Conservation (phyloP, 2,797 vertebrate genomes). For the Clarias fuscus region DNA sequence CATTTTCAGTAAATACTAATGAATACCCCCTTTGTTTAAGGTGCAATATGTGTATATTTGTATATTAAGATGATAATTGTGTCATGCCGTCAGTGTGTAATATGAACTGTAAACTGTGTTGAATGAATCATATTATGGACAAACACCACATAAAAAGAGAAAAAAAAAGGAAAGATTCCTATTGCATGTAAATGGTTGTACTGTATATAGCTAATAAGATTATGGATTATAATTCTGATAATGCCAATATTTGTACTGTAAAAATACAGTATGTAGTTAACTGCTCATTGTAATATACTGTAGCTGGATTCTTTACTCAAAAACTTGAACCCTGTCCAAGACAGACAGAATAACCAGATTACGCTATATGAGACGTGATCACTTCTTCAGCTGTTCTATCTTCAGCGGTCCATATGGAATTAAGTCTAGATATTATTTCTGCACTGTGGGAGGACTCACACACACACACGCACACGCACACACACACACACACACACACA, state of each 20-base stretch:
- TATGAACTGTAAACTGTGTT: not conserved
- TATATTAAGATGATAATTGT: not conserved
- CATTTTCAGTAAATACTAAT: not conserved
- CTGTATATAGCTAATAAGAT: not conserved
- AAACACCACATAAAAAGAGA: not conserved
- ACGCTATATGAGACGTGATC: conserved; percentile 15
- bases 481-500: not conserved
- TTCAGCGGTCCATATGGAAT: conserved; percentile 40
- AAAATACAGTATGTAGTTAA: not conserved
- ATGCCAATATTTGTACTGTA: not conserved
- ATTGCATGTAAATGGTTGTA: not conserved
- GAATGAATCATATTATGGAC: not conserved
- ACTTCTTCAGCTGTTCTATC: conserved; percentile 41
- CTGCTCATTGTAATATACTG: not conserved
- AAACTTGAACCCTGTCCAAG: not conserved
- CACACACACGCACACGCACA: too few relatives aligned
- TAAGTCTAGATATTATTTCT: conserved; percentile 39
- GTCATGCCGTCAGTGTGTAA: not conserved
- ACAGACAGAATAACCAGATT: conserved; percentile 13
- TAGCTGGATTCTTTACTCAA: not conserved
- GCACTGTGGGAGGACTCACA: conserved; percentile 17
- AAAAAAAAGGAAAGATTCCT: not conserved
- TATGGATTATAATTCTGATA: not conserved
- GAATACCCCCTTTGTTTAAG: not conserved
- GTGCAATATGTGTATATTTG: not conserved